A percentile compares a stretch with the other conserved stretches of the same genome.
These are phyloP conservation scores for Brachyrhaphis roseni DNA, from an alignment of 2,797 vertebrate species.

Conservation along the genomic window DNA sequence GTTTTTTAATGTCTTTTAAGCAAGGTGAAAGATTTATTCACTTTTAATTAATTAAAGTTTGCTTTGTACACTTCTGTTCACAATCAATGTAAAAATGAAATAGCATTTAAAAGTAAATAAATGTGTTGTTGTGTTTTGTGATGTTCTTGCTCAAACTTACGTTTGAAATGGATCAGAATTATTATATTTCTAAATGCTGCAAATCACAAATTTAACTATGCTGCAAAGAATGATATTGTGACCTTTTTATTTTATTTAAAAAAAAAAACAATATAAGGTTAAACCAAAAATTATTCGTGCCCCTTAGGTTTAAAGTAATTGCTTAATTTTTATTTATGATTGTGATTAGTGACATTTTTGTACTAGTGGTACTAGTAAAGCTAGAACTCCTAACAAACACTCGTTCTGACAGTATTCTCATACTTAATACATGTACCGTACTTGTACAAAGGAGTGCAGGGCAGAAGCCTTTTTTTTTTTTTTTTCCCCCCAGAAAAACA, in stretches of 20 bases:
- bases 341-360: background rate
- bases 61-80: background rate
- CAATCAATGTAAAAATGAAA: background rate
- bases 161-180: background rate
- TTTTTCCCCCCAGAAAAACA: background rate
- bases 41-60: background rate
- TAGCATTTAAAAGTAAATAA: background rate
- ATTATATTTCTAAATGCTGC: background rate
- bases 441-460: background rate
- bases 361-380: background rate
- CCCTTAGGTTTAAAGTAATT: background rate
- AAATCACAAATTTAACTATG: background rate
- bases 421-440: background rate
- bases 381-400: background rate
- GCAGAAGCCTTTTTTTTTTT: background rate
- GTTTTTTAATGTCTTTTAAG: conserved; percentile 9
- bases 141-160: background rate
- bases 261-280: background rate
- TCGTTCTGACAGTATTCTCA: background rate
- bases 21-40: conserved; percentile 1
- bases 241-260: background rate
- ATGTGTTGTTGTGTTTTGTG: background rate
- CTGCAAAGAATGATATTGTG: background rate
- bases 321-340: background rate
- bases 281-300: background rate